Evolutionary conservation across 2,888 invertebrate genomes (phyloP).

Genomic region (Harpagoxenus sublaevis): DNA sequence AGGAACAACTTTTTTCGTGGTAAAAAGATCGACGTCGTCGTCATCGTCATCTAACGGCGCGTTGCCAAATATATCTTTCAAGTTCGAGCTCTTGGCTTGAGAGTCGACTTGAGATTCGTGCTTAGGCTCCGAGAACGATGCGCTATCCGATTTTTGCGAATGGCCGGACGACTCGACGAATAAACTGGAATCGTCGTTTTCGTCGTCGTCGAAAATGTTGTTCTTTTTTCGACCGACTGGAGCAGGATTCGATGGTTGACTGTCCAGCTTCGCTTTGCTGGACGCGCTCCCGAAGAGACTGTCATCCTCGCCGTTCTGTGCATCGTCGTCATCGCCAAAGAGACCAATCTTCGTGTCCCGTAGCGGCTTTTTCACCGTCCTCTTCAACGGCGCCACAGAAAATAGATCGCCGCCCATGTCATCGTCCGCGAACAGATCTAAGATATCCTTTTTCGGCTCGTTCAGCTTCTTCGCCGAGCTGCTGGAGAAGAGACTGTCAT

Average conservation of each 20-base stretch:
- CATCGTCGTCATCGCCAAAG: conserved; percentile 78
- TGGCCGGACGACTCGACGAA: conserved; percentile 63
- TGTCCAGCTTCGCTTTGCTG: conserved; percentile 65
- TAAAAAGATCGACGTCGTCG: conserved; percentile 77
- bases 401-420: conserved; percentile 82
- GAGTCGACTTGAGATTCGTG: conserved; percentile 55
- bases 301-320: conserved; percentile 79
- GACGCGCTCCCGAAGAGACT: conserved; percentile 76
- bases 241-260: conserved; percentile 53
- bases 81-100: conserved; percentile 71
- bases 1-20: conserved; percentile 71
- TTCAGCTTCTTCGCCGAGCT: conserved; percentile 65
- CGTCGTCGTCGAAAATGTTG: conserved; percentile 72
- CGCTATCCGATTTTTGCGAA: conserved; percentile 63
- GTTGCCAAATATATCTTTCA: conserved; percentile 81
- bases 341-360: conserved; percentile 77
- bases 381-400: conserved; percentile 73
- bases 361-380: conserved; percentile 74
- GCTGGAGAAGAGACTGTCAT: conserved; percentile 82
- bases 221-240: conserved; percentile 62
- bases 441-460: conserved; percentile 64
- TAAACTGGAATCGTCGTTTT: conserved; percentile 69
- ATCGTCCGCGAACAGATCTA: conserved; percentile 82
- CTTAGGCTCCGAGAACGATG: conserved; percentile 62
- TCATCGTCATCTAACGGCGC: conserved; percentile 76